Evolutionary conservation across 35 echinoderm and acorn worm species (phyloP), one percentile per base, ranked within the genome.

Genomic region (Apostichopus parvimensis): DNA sequence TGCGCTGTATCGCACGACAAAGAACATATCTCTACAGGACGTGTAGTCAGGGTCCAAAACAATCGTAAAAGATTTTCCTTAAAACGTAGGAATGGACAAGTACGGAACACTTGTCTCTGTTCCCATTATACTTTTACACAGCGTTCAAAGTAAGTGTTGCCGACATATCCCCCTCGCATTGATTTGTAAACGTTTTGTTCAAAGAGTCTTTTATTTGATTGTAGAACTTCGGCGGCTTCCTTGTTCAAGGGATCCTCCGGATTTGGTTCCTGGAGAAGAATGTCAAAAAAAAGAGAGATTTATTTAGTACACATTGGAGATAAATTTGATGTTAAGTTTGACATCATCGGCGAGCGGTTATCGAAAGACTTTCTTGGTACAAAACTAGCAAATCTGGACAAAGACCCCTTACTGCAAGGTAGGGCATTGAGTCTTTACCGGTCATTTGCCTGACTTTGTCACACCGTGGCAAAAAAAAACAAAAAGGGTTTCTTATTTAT

Each of bases 221-320:
- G 94, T 28, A 99, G 97, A 9, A 96, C 97, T 17, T 99, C 97
- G 18, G 97, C 97, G 13, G 97, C 97, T 79, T 99, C 97, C 88
- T 96, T 96, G 93, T 99, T 99, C 24, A 99, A 72, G 13, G 97
- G 97, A 68, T 99, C 97, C 28, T 99, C 97, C 65, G 97, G 95
- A 79, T 99, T 99, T 6, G 97, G 97, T 96, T 99, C 97, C 97
- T 99, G 92, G 9, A 76, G 55, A 73, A 82, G 26, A 93, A 90
- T 78, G 20, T 8, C 34, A 22, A 78, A 78, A 23, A 45, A 45
- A 45, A 45, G 34, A 45, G 34, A 45, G 34, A 45, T 45, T 45
- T 78, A 61, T 61, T 61, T 61, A 8, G 58, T 61, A 11, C 1
- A 61, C 58, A 61, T 9, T 61, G 1, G 3, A 45, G 34, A 45